Conservation (phyloP, 2,888 invertebrate genomes). For the Aporophyla nigra region DNA sequence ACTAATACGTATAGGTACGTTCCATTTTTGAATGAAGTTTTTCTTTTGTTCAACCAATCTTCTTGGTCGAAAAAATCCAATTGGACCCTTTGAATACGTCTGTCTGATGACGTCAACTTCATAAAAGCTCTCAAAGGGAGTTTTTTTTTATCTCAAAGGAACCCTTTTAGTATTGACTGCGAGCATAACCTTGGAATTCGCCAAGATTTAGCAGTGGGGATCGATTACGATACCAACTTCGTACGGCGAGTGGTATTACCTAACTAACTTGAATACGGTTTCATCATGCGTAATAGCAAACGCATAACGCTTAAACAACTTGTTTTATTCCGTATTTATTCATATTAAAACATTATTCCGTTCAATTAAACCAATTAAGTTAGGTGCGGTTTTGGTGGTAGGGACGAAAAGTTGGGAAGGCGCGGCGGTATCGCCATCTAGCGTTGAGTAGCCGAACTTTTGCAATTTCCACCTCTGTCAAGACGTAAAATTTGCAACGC, state of each 20-base stretch:
- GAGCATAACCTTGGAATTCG: slow-evolving; percentile 63
- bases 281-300: slow-evolving; percentile 65
- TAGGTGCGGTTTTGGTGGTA: slow-evolving; percentile 36
- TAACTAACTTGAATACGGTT: slow-evolving; percentile 65
- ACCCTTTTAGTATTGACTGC: slow-evolving; percentile 64
- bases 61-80: slow-evolving; percentile 4
- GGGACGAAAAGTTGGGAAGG: slow-evolving; percentile 23
- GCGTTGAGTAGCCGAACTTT: slow-evolving; percentile 68
- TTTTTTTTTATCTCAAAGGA: slow-evolving; percentile 59
- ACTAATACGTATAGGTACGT: neutral
- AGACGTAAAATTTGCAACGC: neutral
- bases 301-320: slow-evolving; percentile 61
- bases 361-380: slow-evolving; percentile 47
- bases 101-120: slow-evolving; percentile 42
- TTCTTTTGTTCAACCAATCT: slow-evolving; percentile 2
- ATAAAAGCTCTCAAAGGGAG: slow-evolving; percentile 42
- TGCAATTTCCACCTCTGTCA: neutral
- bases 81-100: slow-evolving; percentile 31
- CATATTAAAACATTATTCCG: slow-evolving; percentile 46
- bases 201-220: slow-evolving; percentile 57
- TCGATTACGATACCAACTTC: slow-evolving; percentile 51
- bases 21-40: slow-evolving; percentile 1
- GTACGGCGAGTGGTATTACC: slow-evolving; percentile 57
- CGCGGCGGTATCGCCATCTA: slow-evolving; percentile 73
- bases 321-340: slow-evolving; percentile 64